Evolutionary conservation across 2,888 invertebrate species (phyloP).

Genomic region (Nowickia ferox): DNA sequence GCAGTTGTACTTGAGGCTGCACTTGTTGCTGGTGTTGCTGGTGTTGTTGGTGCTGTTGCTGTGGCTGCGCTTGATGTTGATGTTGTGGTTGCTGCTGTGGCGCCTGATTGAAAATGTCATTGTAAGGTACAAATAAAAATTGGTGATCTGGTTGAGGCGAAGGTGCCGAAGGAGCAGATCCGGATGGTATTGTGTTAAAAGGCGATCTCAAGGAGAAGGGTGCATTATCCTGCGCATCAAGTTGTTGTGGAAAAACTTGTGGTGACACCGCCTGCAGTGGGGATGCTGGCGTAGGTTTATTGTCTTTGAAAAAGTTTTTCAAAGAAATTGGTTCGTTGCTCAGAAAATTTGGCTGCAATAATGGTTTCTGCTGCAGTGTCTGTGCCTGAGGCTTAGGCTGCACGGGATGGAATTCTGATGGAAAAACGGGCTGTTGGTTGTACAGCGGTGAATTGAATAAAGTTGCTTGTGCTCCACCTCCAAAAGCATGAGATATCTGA

Average conservation of each 20-base stretch:
- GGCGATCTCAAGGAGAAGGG: slow-evolving; percentile 77
- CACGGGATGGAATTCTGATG: slow-evolving; percentile 78
- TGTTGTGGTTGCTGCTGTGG: slow-evolving; percentile 72
- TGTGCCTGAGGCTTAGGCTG: slow-evolving; percentile 77
- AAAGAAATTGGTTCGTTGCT: slow-evolving; percentile 78
- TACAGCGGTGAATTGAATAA: slow-evolving; percentile 79
- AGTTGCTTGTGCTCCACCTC: slow-evolving; percentile 77
- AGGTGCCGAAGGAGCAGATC: slow-evolving; percentile 72
- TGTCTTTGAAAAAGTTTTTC: slow-evolving; percentile 76
- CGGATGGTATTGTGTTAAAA: slow-evolving; percentile 59
- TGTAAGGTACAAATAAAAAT: slow-evolving; percentile 91
- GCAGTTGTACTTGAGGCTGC: slow-evolving; percentile 74
- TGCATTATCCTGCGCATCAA: slow-evolving; percentile 75
- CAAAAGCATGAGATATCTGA: slow-evolving; percentile 81
- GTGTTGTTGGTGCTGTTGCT: slow-evolving; percentile 70
- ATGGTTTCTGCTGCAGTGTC: slow-evolving; percentile 77
- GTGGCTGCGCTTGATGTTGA: too few relatives aligned
- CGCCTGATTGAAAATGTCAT: slow-evolving; percentile 85
- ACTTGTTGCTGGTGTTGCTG: slow-evolving; percentile 71
- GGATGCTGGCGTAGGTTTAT: slow-evolving; percentile 76
- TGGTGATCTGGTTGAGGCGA: slow-evolving; percentile 87
- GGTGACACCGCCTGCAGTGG: slow-evolving; percentile 78
- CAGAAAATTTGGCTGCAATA: slow-evolving; percentile 80
- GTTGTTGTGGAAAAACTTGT: slow-evolving; percentile 75
- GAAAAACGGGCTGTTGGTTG: slow-evolving; percentile 77